Conservation (phyloP, 2,888 invertebrate species). For the Panzeria rudis region DNA sequence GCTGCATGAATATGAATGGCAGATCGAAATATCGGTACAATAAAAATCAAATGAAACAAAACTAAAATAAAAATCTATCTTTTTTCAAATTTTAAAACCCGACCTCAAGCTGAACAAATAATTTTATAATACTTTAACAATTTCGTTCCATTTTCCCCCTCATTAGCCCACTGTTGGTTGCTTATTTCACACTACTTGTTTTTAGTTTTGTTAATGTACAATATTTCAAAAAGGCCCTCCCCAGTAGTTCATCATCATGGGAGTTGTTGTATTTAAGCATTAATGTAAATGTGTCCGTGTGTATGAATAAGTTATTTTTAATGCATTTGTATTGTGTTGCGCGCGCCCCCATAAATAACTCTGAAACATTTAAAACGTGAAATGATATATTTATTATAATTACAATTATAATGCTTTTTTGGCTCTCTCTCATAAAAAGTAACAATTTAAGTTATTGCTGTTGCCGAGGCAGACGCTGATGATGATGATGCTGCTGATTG, state of each 20-base stretch:
- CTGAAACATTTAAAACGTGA: slow-evolving; percentile 54
- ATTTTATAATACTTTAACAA: background rate
- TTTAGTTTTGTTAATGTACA: slow-evolving; percentile 39
- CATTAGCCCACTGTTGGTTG: slow-evolving; percentile 32
- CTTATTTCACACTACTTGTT: slow-evolving; percentile 60
- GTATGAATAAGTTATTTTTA: slow-evolving; percentile 55
- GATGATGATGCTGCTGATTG: background rate
- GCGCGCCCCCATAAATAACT: slow-evolving; percentile 76
- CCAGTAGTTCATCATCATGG: slow-evolving; percentile 57
- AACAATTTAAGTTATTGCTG: slow-evolving; percentile 55
- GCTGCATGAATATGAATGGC: too few relatives aligned
- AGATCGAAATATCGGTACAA: too few relatives aligned
- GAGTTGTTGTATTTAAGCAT: slow-evolving; percentile 35
- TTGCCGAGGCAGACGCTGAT: background rate
- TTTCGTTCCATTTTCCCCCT: background rate
- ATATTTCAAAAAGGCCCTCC: slow-evolving; percentile 61
- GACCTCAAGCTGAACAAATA: too few relatives aligned
- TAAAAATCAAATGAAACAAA: too few relatives aligned
- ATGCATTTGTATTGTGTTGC: slow-evolving; percentile 63
- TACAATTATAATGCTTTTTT: slow-evolving; percentile 73
- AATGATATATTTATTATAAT: slow-evolving; percentile 80
- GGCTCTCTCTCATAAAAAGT: slow-evolving; percentile 58
- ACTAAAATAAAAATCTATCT: too few relatives aligned
- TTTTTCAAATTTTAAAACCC: too few relatives aligned
- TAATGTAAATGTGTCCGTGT: slow-evolving; percentile 25